Evolutionary conservation across 2,797 vertebrate species (phyloP).

Genomic region (Dromococcyx pavoninus): DNA sequence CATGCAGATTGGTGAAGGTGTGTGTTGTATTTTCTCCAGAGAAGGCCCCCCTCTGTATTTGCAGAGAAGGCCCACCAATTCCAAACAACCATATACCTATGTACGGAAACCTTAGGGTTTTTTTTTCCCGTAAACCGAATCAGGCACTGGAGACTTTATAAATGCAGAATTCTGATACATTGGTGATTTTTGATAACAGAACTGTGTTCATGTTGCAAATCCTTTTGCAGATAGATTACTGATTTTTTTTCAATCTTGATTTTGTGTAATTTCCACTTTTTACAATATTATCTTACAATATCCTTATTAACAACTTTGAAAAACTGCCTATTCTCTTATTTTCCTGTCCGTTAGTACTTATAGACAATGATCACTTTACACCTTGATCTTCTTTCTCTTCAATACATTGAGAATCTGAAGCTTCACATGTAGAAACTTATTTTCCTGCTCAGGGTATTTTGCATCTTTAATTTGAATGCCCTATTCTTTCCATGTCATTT

Average conservation of each 20-base stretch:
- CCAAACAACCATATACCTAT: not conserved
- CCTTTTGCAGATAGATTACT: not conserved
- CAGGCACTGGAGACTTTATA: not conserved
- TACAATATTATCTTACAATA: not conserved
- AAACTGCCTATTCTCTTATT: not conserved
- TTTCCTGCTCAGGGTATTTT: not conserved
- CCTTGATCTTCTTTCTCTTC: not conserved
- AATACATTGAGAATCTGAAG: not conserved
- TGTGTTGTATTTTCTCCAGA: rapidly evolving
- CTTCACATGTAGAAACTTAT: not conserved
- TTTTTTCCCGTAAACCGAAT: not conserved
- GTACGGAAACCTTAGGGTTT: not conserved
- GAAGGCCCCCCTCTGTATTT: no score
- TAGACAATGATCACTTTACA: not conserved
- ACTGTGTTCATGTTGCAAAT: not conserved
- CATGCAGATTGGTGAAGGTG: not conserved
- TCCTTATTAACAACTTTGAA: not conserved
- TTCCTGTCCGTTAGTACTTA: not conserved
- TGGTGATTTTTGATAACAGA: not conserved
- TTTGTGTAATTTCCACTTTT: not conserved
- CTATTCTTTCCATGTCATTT: not conserved
- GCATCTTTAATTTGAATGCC: not conserved
- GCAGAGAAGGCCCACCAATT: not conserved
- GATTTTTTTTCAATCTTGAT: not conserved
- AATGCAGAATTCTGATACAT: not conserved